Evolutionary conservation across 2,888 invertebrate species (phyloP), one percentile per base, ranked within the genome.

Genomic region (Exephanes ischioxanthus): DNA sequence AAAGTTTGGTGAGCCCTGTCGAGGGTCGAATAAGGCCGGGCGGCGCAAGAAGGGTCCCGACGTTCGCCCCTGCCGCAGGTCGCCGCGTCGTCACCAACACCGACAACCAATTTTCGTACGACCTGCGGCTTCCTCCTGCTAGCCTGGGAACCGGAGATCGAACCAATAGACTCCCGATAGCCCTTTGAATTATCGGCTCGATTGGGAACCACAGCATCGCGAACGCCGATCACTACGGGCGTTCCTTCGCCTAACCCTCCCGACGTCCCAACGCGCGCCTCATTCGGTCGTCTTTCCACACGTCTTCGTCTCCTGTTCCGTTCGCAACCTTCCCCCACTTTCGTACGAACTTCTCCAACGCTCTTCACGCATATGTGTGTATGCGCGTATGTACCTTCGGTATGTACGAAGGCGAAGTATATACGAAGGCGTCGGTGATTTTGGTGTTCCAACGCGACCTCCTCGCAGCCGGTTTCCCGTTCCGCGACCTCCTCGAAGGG

Each of bases 81-180:
- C 48, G 14, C 26, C n/a, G 22, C 19, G 26, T 6, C 33, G 33
- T 33, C 33, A 7, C 33, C 33, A 33, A 33, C 33, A 33, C 33
- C 33, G 33, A 6, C 78, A 41, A 86, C 72, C 79, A 89, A 92
- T 92, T 92, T 93, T 92, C 89, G 87, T 80, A 90, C 89, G 78
- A 94, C 93, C 90, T 87, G 89, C 88, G 78, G 77, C 80, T 58
- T 84, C 83, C 88, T 93, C 85, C 92, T 93, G 93, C 75, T 92
- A 90, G 90, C 93, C 93, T 93, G 92, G 89, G 89, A 92, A 75
- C 81, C 82, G 86, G 91, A 93, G 92, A 93, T 94, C 93, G 91
- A 93, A 93, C 93, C 93, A 93, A 94, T 93, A 93, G 93, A 93
- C 93, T 93, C 90, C 93, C 93, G 92, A 93, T 94, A 93, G 93